Base-by-base conservation (phyloP, 2,797 vertebrate genomes). In the Serranus cabrilla region DNA sequence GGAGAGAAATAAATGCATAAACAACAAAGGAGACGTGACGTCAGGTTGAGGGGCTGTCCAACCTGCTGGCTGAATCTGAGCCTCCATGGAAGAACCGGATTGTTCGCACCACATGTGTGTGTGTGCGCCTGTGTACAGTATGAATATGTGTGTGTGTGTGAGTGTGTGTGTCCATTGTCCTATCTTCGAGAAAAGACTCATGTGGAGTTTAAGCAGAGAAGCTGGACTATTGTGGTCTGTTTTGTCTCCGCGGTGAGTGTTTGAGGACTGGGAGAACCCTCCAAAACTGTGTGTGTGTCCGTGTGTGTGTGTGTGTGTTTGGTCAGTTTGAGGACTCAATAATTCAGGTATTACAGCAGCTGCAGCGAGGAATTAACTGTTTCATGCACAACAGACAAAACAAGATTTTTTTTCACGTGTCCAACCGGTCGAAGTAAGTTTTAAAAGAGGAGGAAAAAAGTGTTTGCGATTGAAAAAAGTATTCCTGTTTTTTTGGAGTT, bases 1-100 rank as follows among this genome's bases (percentile, higher is more conserved):
- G 92, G 91, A 92, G 92, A 93, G 91, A 94, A 94, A 94, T 94
- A 93, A 94, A 94, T 95, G 93, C 92, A 95, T 95, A 94, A 95
- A 94, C 93, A 94, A 95, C 94, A 95, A 95, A 95, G 93, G 91
- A 93, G 89, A 86, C 59, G 80, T 95, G 94, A 95, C 93, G 94
- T 95, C 93, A 94, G 89, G 51, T 85, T 57, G 81, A 92, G 91
- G 90, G 92, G 92, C 91, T 87, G 94, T 93, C 94, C 91, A 74
- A 92, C 91, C 92, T 92, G 87, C 89, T 93, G 90, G 89, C 92
- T 92, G 92, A 89, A 83, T 91, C 80, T 83, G 87, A 90, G 91
- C 83, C 75, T 85, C 78, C 75, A 85, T 85, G 82, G 90, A 87
- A 81, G 87, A 91, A 88, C 89, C 55, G 66, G 84, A 93, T 91